Evolutionary conservation across 2,888 invertebrate genomes (phyloP).

Genomic region (Hesperia comma): DNA sequence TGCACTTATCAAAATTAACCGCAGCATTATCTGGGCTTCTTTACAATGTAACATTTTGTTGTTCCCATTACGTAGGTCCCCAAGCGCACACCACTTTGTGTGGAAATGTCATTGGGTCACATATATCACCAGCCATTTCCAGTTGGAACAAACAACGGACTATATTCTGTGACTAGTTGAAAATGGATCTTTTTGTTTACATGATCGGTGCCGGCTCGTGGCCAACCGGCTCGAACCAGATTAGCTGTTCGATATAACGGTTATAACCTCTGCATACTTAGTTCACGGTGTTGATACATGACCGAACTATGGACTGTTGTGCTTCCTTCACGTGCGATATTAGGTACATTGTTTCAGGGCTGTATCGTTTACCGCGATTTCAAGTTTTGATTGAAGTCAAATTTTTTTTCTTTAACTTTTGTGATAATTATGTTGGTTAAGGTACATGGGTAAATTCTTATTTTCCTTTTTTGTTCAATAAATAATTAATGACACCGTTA

Average conservation of each 20-base stretch:
- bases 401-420: too few relatives aligned
- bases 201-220: slow-evolving; percentile 54
- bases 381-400: too few relatives aligned
- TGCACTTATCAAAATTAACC: too few relatives aligned
- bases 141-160: not conserved
- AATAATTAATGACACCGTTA: too few relatives aligned
- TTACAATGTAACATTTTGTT: too few relatives aligned
- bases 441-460: too few relatives aligned
- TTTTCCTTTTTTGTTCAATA: too few relatives aligned
- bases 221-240: slow-evolving; percentile 54
- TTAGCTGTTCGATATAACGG: slow-evolving; percentile 49
- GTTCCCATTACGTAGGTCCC: too few relatives aligned
- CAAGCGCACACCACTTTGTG: not conserved
- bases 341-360: slow-evolving; percentile 1
- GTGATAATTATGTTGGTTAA: too few relatives aligned
- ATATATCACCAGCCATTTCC: slow-evolving; percentile 8
- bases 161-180: slow-evolving; percentile 8
- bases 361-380: too few relatives aligned
- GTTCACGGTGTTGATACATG: slow-evolving; percentile 18
- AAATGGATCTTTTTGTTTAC: slow-evolving; percentile 43
- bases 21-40: too few relatives aligned
- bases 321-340: slow-evolving; percentile 40
- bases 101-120: slow-evolving; percentile 20
- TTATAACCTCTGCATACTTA: slow-evolving; percentile 42
- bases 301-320: slow-evolving; percentile 28